A percentile compares a stretch with the other conserved stretches of the same genome.
Evolutionary conservation across 2,113 vertebrate genomes (phyloP).

Genomic region (Nothobranchius furzeri): DNA sequence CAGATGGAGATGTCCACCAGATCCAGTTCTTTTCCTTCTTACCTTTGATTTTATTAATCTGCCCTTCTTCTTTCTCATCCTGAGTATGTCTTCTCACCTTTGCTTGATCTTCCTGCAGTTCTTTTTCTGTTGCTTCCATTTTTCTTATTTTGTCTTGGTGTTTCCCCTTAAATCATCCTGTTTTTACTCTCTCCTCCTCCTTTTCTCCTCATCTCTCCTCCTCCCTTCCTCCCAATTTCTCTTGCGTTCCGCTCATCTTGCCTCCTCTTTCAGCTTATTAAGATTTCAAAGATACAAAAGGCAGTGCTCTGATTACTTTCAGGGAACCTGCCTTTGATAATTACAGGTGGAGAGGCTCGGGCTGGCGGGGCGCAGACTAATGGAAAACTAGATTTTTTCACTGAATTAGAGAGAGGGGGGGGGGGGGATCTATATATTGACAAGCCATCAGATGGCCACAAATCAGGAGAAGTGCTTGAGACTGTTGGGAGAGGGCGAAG

Average conservation of each 20-base stretch:
- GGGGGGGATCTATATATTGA: slow-evolving; percentile 96
- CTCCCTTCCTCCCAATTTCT: neutral
- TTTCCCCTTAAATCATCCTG: too few relatives aligned
- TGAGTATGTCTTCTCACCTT: too few relatives aligned
- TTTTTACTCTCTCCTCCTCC: too few relatives aligned
- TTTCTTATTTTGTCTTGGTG: too few relatives aligned
- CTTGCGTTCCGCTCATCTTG: neutral
- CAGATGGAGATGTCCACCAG: too few relatives aligned
- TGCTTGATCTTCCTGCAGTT: too few relatives aligned
- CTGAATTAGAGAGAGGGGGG: slow-evolving; percentile 92
- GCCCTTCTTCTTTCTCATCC: too few relatives aligned
- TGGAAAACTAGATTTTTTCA: slow-evolving; percentile 99
- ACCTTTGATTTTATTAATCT: too few relatives aligned
- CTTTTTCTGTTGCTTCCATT: too few relatives aligned
- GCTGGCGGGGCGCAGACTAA: slow-evolving; percentile 94
- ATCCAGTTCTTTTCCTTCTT: too few relatives aligned
- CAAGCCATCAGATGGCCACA: slow-evolving; percentile 94
- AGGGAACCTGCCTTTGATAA: slow-evolving; percentile 99
- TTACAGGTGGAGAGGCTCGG: slow-evolving; percentile 93
- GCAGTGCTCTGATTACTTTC: slow-evolving; percentile 96
- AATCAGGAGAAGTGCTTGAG: slow-evolving; percentile 98
- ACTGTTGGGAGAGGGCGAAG: slow-evolving; percentile 85
- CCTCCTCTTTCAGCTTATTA: slow-evolving; percentile 82
- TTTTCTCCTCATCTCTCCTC: neutral
- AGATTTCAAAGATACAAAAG: slow-evolving; percentile 96